Evolutionary conservation across 1,140 invertebrate genomes (phyloP), one percentile per base, ranked within the genome.

Genomic region (Neodiprion pinetum): DNA sequence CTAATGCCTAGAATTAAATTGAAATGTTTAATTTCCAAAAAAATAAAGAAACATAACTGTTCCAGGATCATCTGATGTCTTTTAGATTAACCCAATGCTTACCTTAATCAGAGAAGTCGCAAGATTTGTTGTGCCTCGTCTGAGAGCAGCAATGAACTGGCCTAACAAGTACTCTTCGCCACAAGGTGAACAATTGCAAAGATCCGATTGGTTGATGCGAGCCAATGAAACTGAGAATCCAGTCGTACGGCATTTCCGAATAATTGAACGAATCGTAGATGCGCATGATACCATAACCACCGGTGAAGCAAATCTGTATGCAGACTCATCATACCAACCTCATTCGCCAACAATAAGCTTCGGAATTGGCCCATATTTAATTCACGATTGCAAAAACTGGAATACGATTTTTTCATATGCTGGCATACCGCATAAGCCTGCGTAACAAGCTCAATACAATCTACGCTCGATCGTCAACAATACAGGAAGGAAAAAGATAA

Each of bases 351-450:
- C 53, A 28, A 28, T 28, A 28, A 28, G 28, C 53, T n/a, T 61
- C 53, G 53, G 53, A n/a, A 61, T 61, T n/a, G n/a, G n/a, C 53
- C 53, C 53, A 61, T 61, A n/a, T 61, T 14, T 61, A 61, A 61
- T 61, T 61, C 53, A 61, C 11, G 53, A 14, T 4, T 61, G 53
- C 53, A n/a, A 14, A n/a, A 61, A 61, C 53, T 61, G 11, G 11
- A 61, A 12, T 28, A 28, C 53, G n/a, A 9, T 61, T 14, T 8
- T 7, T 8, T 61, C n/a, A 14, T n/a, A 14, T 61, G 53, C 5
- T 28, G 28, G 28, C 28, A 28, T 28, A 28, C 28, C 5, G 28
- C 28, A 28, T 28, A 28, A 28, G 28, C 28, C 28, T 28, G 28
- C 5, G 28, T 28, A 28, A 28, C 28, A 28, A 28, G 1, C 28